These are phyloP conservation scores for Phataginus tricuspis DNA, from an alignment of 2,797 vertebrate species.

Conservation along the genomic window DNA sequence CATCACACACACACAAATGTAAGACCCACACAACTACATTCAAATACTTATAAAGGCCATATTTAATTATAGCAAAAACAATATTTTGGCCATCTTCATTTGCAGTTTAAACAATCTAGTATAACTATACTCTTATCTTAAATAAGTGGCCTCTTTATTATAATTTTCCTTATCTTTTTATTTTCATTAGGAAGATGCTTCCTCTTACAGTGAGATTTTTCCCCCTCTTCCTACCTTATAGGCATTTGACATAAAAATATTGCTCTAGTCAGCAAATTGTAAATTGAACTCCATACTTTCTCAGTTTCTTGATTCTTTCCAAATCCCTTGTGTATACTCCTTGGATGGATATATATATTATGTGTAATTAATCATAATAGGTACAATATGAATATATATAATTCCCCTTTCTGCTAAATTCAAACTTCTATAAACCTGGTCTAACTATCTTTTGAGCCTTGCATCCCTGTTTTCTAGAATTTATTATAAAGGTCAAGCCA, in stretches of 20 bases:
- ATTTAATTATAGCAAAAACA: not conserved
- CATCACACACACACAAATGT: not conserved
- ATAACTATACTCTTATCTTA: not conserved
- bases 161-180: not conserved
- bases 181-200: not conserved
- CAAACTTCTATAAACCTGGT: not conserved
- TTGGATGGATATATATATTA: not conserved
- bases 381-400: not conserved
- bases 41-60: not conserved
- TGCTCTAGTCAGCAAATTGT: rapidly evolving
- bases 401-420: not conserved
- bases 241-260: not conserved
- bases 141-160: not conserved
- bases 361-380: not conserved
- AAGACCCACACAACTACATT: not conserved
- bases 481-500: not conserved
- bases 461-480: not conserved
- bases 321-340: not conserved
- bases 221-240: rapidly evolving
- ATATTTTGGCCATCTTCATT: not conserved
- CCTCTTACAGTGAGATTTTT: not conserved
- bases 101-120: not conserved
- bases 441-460: not conserved
- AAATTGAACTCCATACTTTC: not conserved
- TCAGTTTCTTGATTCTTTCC: not conserved